Base-by-base conservation (phyloP, 2,113 vertebrate genomes). In the Manacus vitellinus region DNA sequence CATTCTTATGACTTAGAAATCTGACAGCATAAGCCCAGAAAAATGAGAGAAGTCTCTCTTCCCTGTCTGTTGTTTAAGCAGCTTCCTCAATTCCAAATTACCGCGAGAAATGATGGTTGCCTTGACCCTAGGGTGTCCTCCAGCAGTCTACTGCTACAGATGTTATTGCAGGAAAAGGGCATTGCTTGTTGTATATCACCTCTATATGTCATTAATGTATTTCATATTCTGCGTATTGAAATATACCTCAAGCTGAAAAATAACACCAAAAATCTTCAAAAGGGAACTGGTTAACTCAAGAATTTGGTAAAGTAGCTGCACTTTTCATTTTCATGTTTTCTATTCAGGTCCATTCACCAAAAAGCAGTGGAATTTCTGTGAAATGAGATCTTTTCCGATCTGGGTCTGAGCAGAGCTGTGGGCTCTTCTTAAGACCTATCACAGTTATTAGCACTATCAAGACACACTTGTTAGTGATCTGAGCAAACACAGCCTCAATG, bases 1-100 rank as follows among this genome's bases (percentile, higher is more conserved):
- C 6, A 1, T 92, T 93, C 94, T 88, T 87, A 89, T 91, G 90
- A 96, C 89, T 94, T 92, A 61, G 80, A 92, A 94, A 80, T 72
- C 59, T 87, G 70, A 96, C 76, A 93, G 85, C 66, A 21, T 51
- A 83, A 89, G 56, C 61, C 39, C 75, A 87, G 62, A 89, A 91
- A 96, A 94, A 92, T 54, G 56, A 82, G 68, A 94, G 37, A 85
- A 86, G 65, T 47, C 65, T 30, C 3, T 88, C 51, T 94, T 92
- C 58, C 39, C 55, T 75, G 35, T 41, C n/a, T 87, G 62, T 51
- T 89, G 75, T 81, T 72, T 78, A 75, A 85, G 62, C 37, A 73
- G 56, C 58, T 91, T 94, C 46, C 77, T 92, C 51, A 75, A 14
- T 54, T 92, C 54, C 63, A 89, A 87, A 61, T 6, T 63, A 43